phyloP scores from a whole-genome alignment of 92 coral and sea anemone species.

The Pocillopora meandrina region DNA sequence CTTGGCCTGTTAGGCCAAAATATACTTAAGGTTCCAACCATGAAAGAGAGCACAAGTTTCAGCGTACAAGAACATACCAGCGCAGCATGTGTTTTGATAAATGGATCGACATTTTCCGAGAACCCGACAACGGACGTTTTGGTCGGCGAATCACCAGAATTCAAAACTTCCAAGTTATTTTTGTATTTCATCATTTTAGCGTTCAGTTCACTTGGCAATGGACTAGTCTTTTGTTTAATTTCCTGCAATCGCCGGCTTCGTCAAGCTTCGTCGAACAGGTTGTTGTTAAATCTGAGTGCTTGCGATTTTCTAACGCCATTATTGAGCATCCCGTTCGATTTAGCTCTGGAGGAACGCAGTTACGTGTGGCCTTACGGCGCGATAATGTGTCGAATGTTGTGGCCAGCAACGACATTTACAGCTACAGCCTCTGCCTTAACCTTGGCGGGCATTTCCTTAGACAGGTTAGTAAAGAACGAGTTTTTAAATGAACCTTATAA shows the following conservation, averaged over 20 bases:
- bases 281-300: constrained; percentile 58
- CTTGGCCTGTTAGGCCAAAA: neutral
- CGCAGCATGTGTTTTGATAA: neutral
- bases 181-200: constrained; percentile 52
- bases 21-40: neutral
- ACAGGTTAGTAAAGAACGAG: constrained; percentile 50
- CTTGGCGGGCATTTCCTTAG: constrained; percentile 82
- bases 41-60: constrained; percentile 11
- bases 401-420: constrained; percentile 88
- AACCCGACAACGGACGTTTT: neutral
- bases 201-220: constrained; percentile 64
- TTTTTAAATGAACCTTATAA: no score
- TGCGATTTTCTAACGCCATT: constrained; percentile 76
- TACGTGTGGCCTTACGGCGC: constrained; percentile 80
- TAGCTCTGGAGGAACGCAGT: constrained; percentile 70
- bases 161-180: constrained; percentile 47
- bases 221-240: constrained; percentile 53
- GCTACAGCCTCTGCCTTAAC: constrained; percentile 88
- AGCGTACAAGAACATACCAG: neutral
- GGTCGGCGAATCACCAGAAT: constrained; percentile 41
- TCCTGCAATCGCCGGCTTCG: constrained; percentile 52
- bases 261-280: constrained; percentile 51
- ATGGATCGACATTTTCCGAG: neutral
- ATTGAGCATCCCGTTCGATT: constrained; percentile 86
- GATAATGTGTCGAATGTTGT: constrained; percentile 67